Conservation (phyloP, 2,888 invertebrate genomes). For the Phragmatobia fuliginosa region DNA sequence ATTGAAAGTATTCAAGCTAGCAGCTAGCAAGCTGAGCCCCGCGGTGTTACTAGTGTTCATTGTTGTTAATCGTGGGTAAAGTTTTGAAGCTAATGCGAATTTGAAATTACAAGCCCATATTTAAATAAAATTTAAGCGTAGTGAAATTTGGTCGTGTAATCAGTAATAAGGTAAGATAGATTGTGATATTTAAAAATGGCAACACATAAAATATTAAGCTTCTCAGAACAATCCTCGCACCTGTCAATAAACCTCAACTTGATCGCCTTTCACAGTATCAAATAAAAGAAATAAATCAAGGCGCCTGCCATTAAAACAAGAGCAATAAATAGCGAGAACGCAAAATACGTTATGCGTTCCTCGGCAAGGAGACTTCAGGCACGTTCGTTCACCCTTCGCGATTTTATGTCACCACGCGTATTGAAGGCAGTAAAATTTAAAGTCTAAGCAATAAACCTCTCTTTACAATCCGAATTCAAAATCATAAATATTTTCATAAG, state of each 20-base stretch:
- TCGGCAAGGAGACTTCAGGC: conserved; percentile 43
- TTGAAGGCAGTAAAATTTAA: conserved; percentile 46
- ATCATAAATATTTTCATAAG: conserved; percentile 50
- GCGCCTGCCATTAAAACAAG: conserved; percentile 43
- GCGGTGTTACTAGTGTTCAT: too few relatives aligned
- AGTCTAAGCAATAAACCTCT: conserved; percentile 40
- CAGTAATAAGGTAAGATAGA: background rate
- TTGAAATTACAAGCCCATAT: too few relatives aligned
- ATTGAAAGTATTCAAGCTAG: too few relatives aligned
- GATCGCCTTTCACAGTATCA: conserved; percentile 3
- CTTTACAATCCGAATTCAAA: conserved; percentile 35
- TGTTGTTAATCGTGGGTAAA: too few relatives aligned
- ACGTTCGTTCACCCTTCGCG: conserved; percentile 35
- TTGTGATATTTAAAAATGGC: background rate
- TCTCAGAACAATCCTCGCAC: background rate
- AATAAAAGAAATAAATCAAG: conserved; percentile 26
- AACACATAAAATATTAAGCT: background rate
- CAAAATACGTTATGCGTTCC: conserved; percentile 37
- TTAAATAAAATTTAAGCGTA: too few relatives aligned
- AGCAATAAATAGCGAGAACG: conserved; percentile 38
- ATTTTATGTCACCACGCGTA: conserved; percentile 44
- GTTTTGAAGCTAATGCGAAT: too few relatives aligned
- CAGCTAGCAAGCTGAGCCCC: too few relatives aligned
- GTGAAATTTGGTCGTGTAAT: too few relatives aligned
- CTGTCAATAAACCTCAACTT: background rate